Base-by-base conservation (phyloP, 1,140 invertebrate genomes). In the Drosophila triauraria region DNA sequence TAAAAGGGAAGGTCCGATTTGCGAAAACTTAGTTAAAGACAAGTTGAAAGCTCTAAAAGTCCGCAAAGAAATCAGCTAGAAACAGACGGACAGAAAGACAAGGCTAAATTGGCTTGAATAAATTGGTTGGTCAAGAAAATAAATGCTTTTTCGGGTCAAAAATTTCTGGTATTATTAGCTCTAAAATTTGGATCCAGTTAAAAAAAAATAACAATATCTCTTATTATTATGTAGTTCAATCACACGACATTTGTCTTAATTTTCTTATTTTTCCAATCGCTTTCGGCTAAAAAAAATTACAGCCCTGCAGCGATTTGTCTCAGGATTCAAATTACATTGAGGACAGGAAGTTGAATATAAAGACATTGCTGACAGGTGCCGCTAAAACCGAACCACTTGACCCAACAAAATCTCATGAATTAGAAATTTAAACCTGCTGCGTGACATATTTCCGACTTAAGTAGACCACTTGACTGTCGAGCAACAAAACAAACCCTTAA, bases 371-470 rank as follows among this genome's bases (percentile, higher is more conserved):
- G n/a, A 25, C 65, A 71, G 30, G 8, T 27, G 13, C 30, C 6
- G 8, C n/a, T 32, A 17, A 13, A 44, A 46, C 5, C 13, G 7
- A 51, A 30, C 70, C 56, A 60, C 74, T 77, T 77, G 74, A 77
- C 62, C 62, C 25, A 17, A 9, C 0, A 9, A 56, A 40, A 68
- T 23, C 43, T 20, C 75, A 68, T 77, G 50, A 69, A 77, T 77
- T 77, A 40, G 74, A 56, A 69, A 77, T 53, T 56, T 46, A 74
- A 77, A 50, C 62, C 47, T 40, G 35, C 48, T 30, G 54, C 23
- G 4, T 43, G 62, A 42, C 71, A 75, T 53, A 40, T 53, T 46
- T 53, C 13, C 25, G 9, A 30, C 38, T 46, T n/a, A 53, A 60
- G 62, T 35, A 30, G 27, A 42, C 23, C 75, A 77, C 75, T 77